Percentiles rank a stretch among this genome's conserved stretches.
Conservation (phyloP, 2,113 vertebrate genomes). For the Melospiza melodia region DNA sequence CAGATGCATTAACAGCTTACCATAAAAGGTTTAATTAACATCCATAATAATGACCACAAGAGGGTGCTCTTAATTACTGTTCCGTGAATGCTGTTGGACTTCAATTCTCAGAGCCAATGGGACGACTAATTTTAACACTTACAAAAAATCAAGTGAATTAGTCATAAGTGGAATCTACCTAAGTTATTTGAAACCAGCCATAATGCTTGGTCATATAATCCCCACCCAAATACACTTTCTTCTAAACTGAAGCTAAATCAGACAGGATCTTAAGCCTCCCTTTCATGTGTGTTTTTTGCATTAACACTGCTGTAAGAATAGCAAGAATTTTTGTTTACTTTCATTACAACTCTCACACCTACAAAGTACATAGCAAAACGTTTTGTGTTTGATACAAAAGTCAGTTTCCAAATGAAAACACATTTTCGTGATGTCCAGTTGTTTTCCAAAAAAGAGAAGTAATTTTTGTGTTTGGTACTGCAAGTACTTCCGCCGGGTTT, state of each 20-base stretch:
- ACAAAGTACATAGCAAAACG: neutral
- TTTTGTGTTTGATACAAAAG: neutral
- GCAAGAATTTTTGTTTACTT: neutral
- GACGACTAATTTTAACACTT: neutral
- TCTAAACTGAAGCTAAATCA: neutral
- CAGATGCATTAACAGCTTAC: too few species aligned
- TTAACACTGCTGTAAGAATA: neutral
- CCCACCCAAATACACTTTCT: neutral
- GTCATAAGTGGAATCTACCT: neutral
- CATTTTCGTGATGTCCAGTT: neutral
- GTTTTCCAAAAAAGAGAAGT: neutral
- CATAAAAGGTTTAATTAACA: neutral
- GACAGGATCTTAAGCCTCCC: neutral
- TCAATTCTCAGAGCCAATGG: too few species aligned
- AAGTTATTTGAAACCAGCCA: neutral
- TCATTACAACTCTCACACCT: neutral
- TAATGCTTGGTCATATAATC: neutral
- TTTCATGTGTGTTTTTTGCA: neutral
- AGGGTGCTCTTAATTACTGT: slow-evolving; percentile 20
- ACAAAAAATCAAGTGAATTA: neutral
- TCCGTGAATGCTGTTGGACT: neutral
- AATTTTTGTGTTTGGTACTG: neutral
- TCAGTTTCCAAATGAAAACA: neutral
- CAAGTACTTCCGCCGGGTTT: neutral
- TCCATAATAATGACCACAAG: neutral